These are phyloP conservation scores for Pseudoatta argentina DNA, from an alignment of 1,140 invertebrate species.

Conservation along the genomic window DNA sequence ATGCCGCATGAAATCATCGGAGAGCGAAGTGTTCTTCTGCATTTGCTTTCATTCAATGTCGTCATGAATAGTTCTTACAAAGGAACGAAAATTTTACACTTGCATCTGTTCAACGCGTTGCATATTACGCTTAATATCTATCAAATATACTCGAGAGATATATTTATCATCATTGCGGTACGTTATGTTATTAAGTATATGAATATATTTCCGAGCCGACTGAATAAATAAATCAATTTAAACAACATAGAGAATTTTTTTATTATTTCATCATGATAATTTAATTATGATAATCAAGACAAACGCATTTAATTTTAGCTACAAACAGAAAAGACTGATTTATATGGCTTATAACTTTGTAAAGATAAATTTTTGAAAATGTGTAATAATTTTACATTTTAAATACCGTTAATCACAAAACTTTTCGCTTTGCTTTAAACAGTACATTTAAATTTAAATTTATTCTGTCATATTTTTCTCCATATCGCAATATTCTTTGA, in stretches of 20 bases:
- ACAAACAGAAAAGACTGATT: background rate
- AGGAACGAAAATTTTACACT: slow-evolving; percentile 29
- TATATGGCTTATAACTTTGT: background rate
- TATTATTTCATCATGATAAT: background rate
- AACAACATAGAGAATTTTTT: background rate
- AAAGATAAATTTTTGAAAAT: background rate
- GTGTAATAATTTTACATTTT: slow-evolving; percentile 16
- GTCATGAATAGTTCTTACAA: background rate
- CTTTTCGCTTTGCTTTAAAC: slow-evolving; percentile 6
- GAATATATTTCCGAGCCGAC: background rate
- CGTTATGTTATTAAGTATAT: background rate
- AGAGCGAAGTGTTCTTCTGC: slow-evolving; percentile 30
- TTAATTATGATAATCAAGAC: slow-evolving; percentile 5
- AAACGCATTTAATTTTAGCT: background rate
- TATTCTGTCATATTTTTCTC: slow-evolving; percentile 25
- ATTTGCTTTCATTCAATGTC: slow-evolving; percentile 43
- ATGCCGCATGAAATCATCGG: slow-evolving; percentile 23
- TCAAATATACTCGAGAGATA: slow-evolving; percentile 1
- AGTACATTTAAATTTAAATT: slow-evolving; percentile 34
- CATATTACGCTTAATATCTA: slow-evolving; percentile 27
- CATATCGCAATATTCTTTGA: slow-evolving; percentile 12
- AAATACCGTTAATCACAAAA: slow-evolving; percentile 8
- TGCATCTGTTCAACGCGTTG: background rate
- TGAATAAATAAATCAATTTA: slow-evolving; percentile 27
- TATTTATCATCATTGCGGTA: slow-evolving; percentile 16